A percentile compares a stretch with the other conserved stretches of the same genome.
Evolutionary conservation across 2,888 invertebrate genomes (phyloP).

Genomic region (Lasioglossum lativentre): DNA sequence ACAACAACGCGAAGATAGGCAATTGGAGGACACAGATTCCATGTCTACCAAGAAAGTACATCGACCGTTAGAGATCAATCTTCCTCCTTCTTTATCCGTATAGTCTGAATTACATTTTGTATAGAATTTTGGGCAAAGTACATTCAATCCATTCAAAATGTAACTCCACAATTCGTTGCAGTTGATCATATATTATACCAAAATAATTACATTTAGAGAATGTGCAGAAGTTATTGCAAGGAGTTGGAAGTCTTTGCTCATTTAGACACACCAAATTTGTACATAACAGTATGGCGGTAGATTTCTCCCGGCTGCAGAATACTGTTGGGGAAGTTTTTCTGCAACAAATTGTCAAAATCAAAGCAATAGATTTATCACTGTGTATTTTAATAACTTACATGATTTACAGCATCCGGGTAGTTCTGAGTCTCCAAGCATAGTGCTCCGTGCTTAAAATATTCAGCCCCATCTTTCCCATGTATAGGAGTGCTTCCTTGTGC

Average conservation of each 20-base stretch:
- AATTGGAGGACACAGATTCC: conserved; percentile 76
- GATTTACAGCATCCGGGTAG: conserved; percentile 95
- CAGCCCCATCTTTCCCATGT: conserved; percentile 89
- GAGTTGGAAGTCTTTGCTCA: background rate
- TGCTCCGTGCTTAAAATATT: conserved; percentile 91
- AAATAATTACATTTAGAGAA: conserved; percentile 4
- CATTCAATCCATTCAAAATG: background rate
- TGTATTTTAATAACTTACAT: conserved; percentile 86
- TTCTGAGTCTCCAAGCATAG: conserved; percentile 97
- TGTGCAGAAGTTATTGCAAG: background rate
- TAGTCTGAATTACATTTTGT: conserved; percentile 18
- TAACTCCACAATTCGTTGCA: background rate
- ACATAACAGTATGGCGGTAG: conserved; percentile 90
- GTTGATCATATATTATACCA: no score
- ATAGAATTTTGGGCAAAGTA: background rate
- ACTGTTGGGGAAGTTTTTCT: conserved; percentile 91
- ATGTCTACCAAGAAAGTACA: conserved; percentile 71
- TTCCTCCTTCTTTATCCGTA: conserved; percentile 81
- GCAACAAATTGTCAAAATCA: conserved; percentile 61
- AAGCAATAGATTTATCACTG: background rate
- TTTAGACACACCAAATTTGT: conserved; percentile 88
- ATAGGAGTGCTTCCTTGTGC: conserved; percentile 86
- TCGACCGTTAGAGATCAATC: conserved; percentile 81
- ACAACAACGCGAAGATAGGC: conserved; percentile 80
- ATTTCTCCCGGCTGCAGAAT: conserved; percentile 90